These are phyloP conservation scores for Tortricodes alternella DNA, from an alignment of 2,888 invertebrate species.

Conservation along the genomic window DNA sequence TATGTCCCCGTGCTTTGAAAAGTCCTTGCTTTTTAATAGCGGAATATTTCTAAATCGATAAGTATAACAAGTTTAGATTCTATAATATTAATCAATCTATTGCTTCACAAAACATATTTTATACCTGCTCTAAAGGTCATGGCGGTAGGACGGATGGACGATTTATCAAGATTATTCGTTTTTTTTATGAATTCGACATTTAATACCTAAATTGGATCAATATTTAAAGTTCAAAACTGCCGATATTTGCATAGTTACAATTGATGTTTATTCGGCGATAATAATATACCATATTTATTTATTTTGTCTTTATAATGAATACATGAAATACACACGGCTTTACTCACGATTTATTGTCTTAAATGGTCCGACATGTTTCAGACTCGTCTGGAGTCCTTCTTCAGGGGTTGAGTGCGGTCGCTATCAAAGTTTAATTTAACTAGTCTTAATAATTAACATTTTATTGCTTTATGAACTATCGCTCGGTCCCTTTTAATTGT, in stretches of 20 bases:
- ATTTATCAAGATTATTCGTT: conserved; percentile 8
- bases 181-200: background rate
- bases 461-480: too few relatives aligned
- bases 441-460: too few relatives aligned
- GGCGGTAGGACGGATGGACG: background rate
- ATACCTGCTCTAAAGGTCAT: conserved; percentile 8
- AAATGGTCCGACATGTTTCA: too few relatives aligned
- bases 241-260: conserved; percentile 4
- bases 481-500: too few relatives aligned
- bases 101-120: background rate
- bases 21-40: too few relatives aligned
- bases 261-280: background rate
- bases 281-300: background rate
- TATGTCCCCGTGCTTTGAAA: background rate
- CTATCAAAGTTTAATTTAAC: too few relatives aligned
- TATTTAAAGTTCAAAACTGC: background rate
- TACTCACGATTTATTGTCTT: too few relatives aligned
- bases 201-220: conserved; percentile 1
- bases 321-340: too few relatives aligned
- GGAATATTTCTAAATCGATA: background rate
- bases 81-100: background rate
- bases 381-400: too few relatives aligned
- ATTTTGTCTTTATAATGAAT: background rate
- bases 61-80: background rate
- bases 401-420: too few relatives aligned